A percentile compares a stretch with the other conserved stretches of the same genome.
Conservation (phyloP, 2,797 vertebrate genomes). For the Periophthalmus magnuspinnatus region DNA sequence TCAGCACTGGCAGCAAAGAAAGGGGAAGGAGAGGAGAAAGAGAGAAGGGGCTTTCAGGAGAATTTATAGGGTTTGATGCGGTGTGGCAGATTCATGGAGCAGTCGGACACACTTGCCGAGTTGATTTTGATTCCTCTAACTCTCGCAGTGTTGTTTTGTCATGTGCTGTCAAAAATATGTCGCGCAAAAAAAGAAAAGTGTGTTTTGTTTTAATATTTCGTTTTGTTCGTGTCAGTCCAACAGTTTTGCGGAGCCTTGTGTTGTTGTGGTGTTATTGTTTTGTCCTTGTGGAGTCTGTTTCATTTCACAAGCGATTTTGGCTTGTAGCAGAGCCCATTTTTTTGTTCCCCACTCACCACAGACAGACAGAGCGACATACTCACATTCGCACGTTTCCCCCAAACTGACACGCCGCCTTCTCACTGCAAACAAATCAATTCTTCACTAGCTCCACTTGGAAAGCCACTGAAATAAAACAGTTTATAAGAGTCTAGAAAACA, state of each 20-base stretch:
- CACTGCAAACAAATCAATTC: conserved; percentile 70
- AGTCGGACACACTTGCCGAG: conserved; percentile 57
- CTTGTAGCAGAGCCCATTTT: conserved; percentile 64
- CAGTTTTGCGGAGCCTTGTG: conserved; percentile 48
- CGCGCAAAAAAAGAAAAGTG: conserved; percentile 53
- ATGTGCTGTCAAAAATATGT: conserved; percentile 60
- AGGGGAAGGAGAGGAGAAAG: conserved; percentile 5
- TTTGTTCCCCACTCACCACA: conserved; percentile 51
- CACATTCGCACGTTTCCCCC: conserved; percentile 59
- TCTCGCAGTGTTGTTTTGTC: conserved; percentile 59
- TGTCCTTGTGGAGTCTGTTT: conserved; percentile 52
- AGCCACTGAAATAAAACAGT: conserved; percentile 39
- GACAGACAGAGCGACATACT: conserved; percentile 48
- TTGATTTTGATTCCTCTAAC: conserved; percentile 65
- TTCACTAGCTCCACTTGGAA: conserved; percentile 46
- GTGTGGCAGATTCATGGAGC: conserved; percentile 56
- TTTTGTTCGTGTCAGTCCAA: conserved; percentile 41
- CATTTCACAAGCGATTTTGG: conserved; percentile 60
- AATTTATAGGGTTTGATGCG: conserved; percentile 64
- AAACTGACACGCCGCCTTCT: conserved; percentile 60
- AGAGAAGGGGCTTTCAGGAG: conserved; percentile 59
- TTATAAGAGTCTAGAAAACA: conserved; percentile 47
- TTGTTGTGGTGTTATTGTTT: conserved; percentile 41
- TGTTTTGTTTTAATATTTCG: conserved; percentile 42
- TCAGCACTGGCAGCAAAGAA: conserved; percentile 51